Conservation (phyloP, 2,888 invertebrate species). For the Hecatera dysodea region DNA sequence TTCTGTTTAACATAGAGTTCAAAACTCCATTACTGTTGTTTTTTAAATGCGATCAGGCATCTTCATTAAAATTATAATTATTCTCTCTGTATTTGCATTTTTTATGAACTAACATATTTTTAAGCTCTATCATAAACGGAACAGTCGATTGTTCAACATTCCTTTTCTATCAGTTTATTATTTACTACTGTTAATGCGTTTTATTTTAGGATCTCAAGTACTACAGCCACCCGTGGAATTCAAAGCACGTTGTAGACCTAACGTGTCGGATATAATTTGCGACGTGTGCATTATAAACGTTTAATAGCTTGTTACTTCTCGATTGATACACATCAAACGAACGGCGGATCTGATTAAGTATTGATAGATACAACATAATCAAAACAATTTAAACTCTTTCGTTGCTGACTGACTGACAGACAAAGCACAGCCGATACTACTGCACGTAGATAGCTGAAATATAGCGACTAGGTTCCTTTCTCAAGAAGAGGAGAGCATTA, state of each 20-base stretch:
- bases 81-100: neutral
- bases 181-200: slow-evolving; percentile 4
- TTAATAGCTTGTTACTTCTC: slow-evolving; percentile 29
- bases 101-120: neutral
- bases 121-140: neutral
- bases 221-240: slow-evolving; percentile 25
- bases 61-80: neutral
- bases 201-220: slow-evolving; percentile 53
- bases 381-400: no score
- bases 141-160: slow-evolving; percentile 5
- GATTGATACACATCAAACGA: slow-evolving; percentile 14
- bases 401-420: no score
- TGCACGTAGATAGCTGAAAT: no score
- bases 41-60: neutral
- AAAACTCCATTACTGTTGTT: neutral
- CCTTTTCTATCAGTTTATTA: slow-evolving; percentile 35
- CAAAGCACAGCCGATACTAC: no score
- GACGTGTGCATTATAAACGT: slow-evolving; percentile 21
- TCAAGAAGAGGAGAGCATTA: no score
- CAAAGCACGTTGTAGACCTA: slow-evolving; percentile 6
- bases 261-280: slow-evolving; percentile 16
- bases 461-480: no score
- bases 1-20: neutral
- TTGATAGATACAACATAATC: neutral
- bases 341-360: neutral